Percentiles rank a stretch among this genome's conserved stretches.
Evolutionary conservation across 2,888 invertebrate genomes (phyloP).

Genomic region (Ectemnius cavifrons): DNA sequence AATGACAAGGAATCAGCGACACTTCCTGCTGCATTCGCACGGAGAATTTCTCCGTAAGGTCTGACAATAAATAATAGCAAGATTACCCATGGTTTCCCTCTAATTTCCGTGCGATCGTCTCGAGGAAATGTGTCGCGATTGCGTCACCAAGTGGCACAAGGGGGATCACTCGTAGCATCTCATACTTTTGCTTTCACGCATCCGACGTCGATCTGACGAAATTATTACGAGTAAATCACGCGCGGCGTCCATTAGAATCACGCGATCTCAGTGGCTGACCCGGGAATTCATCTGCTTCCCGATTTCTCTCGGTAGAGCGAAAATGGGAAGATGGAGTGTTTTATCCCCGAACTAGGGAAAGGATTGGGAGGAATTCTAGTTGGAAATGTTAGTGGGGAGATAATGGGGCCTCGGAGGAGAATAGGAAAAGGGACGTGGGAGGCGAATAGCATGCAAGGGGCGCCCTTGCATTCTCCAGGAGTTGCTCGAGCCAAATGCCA

Average conservation of each 20-base stretch:
- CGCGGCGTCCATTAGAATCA: conserved; percentile 19
- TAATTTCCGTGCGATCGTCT: no score
- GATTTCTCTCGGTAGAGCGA: conserved; percentile 47
- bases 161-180: no score
- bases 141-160: no score
- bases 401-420: not conserved
- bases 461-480: conserved; percentile 67
- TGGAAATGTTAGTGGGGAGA: conserved; percentile 24
- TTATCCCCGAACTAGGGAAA: no score
- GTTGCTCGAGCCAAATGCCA: conserved; percentile 66
- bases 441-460: conserved; percentile 26
- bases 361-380: not conserved
- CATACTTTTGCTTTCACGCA: no score
- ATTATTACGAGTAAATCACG: conserved; percentile 45
- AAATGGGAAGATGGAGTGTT: not conserved
- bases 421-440: conserved; percentile 18
- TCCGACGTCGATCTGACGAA: conserved; percentile 33
- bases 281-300: conserved; percentile 49
- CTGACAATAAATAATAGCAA: no score
- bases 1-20: no score
- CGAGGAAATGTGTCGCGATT: no score
- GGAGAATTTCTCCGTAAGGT: no score
- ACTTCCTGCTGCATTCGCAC: no score
- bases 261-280: conserved; percentile 15
- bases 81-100: no score